These are phyloP conservation scores for Camponotus floridanus DNA, from an alignment of 1,140 invertebrate species.

Conservation along the genomic window DNA sequence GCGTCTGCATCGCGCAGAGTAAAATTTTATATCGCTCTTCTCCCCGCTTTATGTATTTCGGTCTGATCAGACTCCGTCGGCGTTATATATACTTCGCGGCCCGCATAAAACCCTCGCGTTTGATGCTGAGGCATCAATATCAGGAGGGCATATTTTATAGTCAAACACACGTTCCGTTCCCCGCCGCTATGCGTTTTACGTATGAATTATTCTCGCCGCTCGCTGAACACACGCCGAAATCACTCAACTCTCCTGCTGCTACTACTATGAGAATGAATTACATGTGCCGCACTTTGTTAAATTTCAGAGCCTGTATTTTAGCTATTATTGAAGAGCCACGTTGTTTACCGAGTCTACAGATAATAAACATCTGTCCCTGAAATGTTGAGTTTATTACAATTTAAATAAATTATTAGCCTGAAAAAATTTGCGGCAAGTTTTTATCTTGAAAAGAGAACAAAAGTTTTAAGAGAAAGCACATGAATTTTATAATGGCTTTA, in stretches of 20 bases:
- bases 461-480: neutral
- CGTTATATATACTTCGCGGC: conserved; percentile 17
- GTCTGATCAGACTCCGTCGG: conserved; percentile 53
- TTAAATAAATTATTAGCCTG: neutral
- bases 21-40: conserved; percentile 67
- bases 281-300: conserved; percentile 56
- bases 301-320: neutral
- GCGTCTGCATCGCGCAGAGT: conserved; percentile 32
- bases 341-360: neutral
- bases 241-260: conserved; percentile 75
- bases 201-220: conserved; percentile 81
- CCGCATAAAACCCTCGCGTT: conserved; percentile 60
- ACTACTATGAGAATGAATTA: conserved; percentile 61
- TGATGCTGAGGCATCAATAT: conserved; percentile 67
- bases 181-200: conserved; percentile 57
- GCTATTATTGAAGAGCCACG: conserved; percentile 12
- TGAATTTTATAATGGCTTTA: neutral
- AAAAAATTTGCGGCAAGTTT: neutral
- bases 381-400: neutral
- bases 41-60: conserved; percentile 35
- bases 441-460: neutral
- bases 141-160: conserved; percentile 70
- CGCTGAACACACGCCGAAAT: conserved; percentile 79
- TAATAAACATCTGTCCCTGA: neutral
- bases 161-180: conserved; percentile 47